Conservation (phyloP, 2,797 vertebrate genomes). For the Sciaenops ocellatus region DNA sequence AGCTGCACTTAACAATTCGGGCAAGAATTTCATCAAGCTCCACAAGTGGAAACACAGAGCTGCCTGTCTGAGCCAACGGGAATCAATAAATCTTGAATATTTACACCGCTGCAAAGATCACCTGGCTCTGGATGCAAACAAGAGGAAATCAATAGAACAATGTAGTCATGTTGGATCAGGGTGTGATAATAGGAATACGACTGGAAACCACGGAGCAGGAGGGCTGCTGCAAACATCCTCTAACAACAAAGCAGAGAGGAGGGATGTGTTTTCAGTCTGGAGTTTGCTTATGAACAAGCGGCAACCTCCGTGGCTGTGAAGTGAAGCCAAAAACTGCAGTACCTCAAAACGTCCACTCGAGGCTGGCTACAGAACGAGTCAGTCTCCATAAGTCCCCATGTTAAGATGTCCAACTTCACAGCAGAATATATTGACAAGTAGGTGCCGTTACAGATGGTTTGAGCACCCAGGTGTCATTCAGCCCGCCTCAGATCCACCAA, state of each 20-base stretch:
- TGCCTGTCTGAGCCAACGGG: background rate
- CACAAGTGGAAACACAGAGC: constrained; percentile 47
- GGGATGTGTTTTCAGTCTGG: background rate
- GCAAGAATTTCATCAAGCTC: constrained; percentile 21
- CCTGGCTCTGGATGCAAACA: constrained; percentile 45
- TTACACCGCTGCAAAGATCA: constrained; percentile 49
- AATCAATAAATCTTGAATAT: constrained; percentile 65
- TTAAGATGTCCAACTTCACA: too few relatives aligned
- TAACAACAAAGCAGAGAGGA: background rate
- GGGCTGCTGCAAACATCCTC: background rate
- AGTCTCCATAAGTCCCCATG: too few relatives aligned
- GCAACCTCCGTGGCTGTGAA: too few relatives aligned
- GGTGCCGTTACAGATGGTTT: too few relatives aligned
- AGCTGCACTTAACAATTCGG: constrained; percentile 20
- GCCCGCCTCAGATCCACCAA: too few relatives aligned
- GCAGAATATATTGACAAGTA: too few relatives aligned
- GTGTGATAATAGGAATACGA: constrained; percentile 22
- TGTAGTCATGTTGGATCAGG: constrained; percentile 33
- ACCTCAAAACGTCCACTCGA: too few relatives aligned
- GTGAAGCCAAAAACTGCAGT: background rate
- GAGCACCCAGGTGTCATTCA: too few relatives aligned
- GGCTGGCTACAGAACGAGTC: too few relatives aligned
- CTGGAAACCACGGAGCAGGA: constrained; percentile 7
- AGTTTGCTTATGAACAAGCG: background rate
- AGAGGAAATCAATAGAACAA: constrained; percentile 45